A percentile compares a stretch with the other conserved stretches of the same genome.
phyloP scores from a whole-genome alignment of 2,888 invertebrate genomes.

The Spicauda simplicius region DNA sequence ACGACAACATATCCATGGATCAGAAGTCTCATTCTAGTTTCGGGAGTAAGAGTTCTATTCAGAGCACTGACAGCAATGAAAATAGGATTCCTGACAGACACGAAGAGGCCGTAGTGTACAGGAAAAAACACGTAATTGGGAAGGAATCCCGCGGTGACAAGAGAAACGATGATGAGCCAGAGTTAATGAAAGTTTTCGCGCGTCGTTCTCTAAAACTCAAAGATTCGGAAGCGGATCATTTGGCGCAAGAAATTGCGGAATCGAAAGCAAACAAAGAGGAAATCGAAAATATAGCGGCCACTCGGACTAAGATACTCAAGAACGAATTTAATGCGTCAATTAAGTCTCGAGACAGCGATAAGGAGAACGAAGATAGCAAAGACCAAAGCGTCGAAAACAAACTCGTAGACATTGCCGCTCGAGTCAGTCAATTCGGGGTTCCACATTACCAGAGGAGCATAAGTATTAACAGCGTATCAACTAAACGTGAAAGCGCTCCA shows the following conservation, averaged over 20 bases:
- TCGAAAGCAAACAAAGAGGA: conserved; percentile 61
- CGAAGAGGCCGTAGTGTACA: conserved; percentile 80
- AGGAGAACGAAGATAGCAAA: conserved; percentile 86
- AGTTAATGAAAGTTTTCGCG: conserved; percentile 93
- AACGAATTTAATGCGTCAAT: conserved; percentile 81
- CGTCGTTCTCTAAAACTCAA: conserved; percentile 92
- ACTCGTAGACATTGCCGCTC: conserved; percentile 72
- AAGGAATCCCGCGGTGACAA: conserved; percentile 70
- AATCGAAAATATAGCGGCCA: conserved; percentile 49
- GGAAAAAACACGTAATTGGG: conserved; percentile 82
- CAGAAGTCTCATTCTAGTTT: conserved; percentile 79
- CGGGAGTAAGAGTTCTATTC: conserved; percentile 79
- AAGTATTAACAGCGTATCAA: conserved; percentile 71
- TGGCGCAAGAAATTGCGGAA: conserved; percentile 85
- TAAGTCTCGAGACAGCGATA: conserved; percentile 89
- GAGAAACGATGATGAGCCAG: conserved; percentile 89
- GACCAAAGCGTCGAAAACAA: conserved; percentile 67
- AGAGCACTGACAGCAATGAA: conserved; percentile 76
- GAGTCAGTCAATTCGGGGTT: conserved; percentile 75
- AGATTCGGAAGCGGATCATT: conserved; percentile 86
- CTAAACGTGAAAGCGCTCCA: conserved; percentile 76
- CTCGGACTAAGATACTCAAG: conserved; percentile 67
- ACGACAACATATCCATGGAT: conserved; percentile 76
- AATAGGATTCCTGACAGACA: conserved; percentile 69
- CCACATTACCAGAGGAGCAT: conserved; percentile 77